A percentile compares a stretch with the other conserved stretches of the same genome.
Conservation (phyloP, 2,797 vertebrate species). For the Phoebastria nigripes region DNA sequence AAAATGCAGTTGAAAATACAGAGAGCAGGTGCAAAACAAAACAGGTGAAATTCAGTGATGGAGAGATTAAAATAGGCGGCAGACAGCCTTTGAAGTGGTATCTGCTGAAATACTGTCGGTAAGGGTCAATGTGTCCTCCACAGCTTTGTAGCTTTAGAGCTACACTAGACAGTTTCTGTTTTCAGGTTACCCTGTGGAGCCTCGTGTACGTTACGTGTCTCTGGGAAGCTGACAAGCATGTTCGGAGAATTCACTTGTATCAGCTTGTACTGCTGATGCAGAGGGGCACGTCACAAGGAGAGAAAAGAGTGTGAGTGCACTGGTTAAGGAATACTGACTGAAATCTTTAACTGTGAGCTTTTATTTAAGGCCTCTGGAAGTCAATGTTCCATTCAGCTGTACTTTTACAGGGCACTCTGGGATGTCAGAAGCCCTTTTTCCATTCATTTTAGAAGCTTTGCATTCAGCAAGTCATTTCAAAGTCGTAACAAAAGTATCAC, state of each 20-base stretch:
- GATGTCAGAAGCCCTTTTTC: background rate
- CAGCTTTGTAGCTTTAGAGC: background rate
- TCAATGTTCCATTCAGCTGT: background rate
- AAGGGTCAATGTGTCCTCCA: background rate
- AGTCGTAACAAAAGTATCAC: background rate
- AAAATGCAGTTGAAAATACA: background rate
- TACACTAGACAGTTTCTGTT: background rate
- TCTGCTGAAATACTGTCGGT: background rate
- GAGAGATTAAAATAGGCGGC: background rate
- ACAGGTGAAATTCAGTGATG: background rate
- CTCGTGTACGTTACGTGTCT: fast-evolving
- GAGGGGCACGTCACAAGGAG: background rate
- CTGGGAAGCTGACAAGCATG: background rate
- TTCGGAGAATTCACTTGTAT: background rate
- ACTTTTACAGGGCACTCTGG: background rate
- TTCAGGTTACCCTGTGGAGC: background rate
- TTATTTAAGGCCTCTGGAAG: background rate
- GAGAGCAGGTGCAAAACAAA: background rate
- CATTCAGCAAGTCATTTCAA: background rate
- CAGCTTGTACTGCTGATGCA: background rate
- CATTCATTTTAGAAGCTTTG: background rate
- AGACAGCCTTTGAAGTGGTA: background rate
- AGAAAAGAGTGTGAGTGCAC: background rate
- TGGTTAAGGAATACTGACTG: background rate
- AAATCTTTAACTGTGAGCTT: background rate